Base-by-base conservation (phyloP, 2,888 invertebrate species). In the Drosophila stalkeri region DNA sequence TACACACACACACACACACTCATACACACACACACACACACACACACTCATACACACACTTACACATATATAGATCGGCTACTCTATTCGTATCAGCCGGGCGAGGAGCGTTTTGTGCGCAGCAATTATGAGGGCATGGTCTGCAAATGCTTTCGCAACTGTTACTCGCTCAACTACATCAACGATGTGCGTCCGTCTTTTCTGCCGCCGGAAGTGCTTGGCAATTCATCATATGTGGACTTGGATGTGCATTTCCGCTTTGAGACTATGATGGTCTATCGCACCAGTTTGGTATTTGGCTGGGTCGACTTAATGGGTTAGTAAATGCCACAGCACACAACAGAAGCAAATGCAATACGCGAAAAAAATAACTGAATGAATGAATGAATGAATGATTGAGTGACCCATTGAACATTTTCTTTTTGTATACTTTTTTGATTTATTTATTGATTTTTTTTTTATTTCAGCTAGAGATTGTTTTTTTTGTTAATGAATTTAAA, bases 221-320 rank as follows among this genome's bases (percentile, higher is more conserved):
- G 82, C 60, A 92, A 92, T 82, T 56, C 68, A 68, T 89, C 92
- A 64, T 92, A 89, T 77, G 84, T 94, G 55, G 90, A 91, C 66
- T 75, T 94, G 68, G 94, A 94, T 85, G 89, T 93, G 20, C 93
- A 93, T 80, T 94, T 91, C 81, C 92, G 92, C 47, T 92, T 91
- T 52, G 91, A 92, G 55, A 92, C 93, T 44, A 89, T 93, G 67
- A 92, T 93, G 81, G 92, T 93, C 3, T 94, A 94, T 83, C 91
- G 93, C 69, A 94, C 93, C 9, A 93, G 93, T 76, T 89, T 94
- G 66, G 92, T 93, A 20, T 93, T 93, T 65, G 93, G 93, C 57
- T 93, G 93, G 92, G 91, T 94, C 44, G 94, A 94, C 81, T 90
- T 94, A 43, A 90, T 94, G 83, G 94, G 94, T 94, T 68, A 89